phyloP scores from a whole-genome alignment of 2,888 invertebrate species.

The Luperina testacea region DNA sequence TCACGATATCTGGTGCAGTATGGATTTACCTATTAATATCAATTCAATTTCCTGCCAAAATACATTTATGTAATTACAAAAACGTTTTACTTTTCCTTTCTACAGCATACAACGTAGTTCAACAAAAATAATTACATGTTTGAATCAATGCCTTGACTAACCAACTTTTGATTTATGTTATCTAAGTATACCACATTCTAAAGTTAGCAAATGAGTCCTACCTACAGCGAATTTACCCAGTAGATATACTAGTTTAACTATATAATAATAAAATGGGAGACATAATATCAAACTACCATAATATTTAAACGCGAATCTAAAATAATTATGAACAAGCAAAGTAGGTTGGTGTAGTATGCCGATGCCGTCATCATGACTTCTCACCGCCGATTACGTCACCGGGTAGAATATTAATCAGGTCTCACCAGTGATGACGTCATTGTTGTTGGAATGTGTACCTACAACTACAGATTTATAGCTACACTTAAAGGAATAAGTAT shows the following conservation, averaged over 20 bases:
- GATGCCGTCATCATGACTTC: conserved; percentile 84
- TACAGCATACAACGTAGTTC: neutral
- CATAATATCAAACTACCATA: conserved; percentile 16
- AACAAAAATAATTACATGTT: neutral
- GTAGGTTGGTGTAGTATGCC: conserved; percentile 72
- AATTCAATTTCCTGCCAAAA: neutral
- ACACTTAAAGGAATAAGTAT: conserved; percentile 8
- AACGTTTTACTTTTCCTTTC: neutral
- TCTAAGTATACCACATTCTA: neutral
- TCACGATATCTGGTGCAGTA: neutral
- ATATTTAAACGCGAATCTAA: conserved; percentile 38
- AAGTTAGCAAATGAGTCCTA: neutral
- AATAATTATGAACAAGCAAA: conserved; percentile 60
- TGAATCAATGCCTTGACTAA: neutral
- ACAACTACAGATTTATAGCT: conserved; percentile 33
- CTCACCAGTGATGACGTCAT: conserved; percentile 74
- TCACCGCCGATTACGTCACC: conserved; percentile 84
- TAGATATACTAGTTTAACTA: neutral
- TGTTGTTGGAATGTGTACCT: conserved; percentile 51
- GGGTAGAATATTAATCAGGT: conserved; percentile 76
- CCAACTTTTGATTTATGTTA: neutral
- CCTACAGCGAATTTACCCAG: neutral
- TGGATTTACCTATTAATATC: neutral
- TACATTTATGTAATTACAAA: neutral
- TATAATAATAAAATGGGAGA: neutral